These are phyloP conservation scores for Porites lutea DNA, from an alignment of 64 coral and sea anemone genomes.

Conservation along the genomic window DNA sequence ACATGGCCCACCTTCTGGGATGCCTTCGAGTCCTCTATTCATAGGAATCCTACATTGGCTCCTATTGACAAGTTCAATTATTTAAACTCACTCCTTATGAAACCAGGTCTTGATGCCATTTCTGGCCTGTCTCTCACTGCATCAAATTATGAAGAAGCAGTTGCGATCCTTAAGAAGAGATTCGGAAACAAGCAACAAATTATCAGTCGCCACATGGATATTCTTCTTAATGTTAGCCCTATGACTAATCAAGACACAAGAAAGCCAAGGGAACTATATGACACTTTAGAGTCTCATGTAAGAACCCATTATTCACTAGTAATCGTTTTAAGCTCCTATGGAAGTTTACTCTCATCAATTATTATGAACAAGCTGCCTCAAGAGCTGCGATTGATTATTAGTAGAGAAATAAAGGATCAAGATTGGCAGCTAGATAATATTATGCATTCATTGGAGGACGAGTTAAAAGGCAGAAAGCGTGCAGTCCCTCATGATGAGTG, in stretches of 20 bases:
- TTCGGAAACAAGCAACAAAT: conserved; percentile 31
- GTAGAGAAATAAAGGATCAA: no score
- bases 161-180: conserved; percentile 12
- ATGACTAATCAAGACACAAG: background rate
- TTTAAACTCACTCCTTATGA: background rate
- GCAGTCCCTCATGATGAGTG: no score
- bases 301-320: background rate
- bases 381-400: background rate
- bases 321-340: background rate
- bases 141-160: conserved; percentile 22
- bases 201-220: conserved; percentile 14
- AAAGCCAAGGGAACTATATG: background rate
- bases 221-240: background rate
- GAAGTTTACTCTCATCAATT: background rate
- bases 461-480: no score
- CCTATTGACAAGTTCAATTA: conserved; percentile 34
- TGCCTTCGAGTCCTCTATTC: background rate
- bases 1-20: background rate
- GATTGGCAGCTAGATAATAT: no score
- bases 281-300: background rate
- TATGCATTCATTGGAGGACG: no score
- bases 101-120: background rate
- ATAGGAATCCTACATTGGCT: background rate
- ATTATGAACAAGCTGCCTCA: conserved; percentile 9
- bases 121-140: conserved; percentile 23